Percentiles rank a stretch among this genome's conserved stretches.
Evolutionary conservation across 2,113 vertebrate genomes (phyloP).

Genomic region (Nerophis lumbriciformis): DNA sequence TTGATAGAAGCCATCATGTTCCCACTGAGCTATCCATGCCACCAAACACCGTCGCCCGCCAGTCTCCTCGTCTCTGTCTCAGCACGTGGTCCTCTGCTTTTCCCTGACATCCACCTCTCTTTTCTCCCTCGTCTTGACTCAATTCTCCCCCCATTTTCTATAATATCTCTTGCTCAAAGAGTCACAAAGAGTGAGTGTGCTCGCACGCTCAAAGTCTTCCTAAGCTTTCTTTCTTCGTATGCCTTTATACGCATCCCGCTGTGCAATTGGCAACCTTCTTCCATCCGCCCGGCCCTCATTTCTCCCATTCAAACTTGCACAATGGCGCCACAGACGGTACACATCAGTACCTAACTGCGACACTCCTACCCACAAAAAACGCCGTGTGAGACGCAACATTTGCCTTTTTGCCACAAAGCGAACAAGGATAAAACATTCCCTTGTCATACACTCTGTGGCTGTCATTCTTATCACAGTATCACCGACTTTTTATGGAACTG

Average conservation of each 20-base stretch:
- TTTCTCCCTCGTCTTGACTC: conserved; percentile 20
- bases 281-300: conserved; percentile 18
- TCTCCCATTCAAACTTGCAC: conserved; percentile 1
- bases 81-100: conserved; percentile 11
- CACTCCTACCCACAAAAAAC: background rate
- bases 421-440: conserved; percentile 6
- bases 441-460: background rate
- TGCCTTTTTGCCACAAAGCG: background rate
- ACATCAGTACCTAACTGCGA: conserved; percentile 11
- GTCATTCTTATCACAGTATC: conserved; percentile 14
- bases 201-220: background rate
- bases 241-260: conserved; percentile 12
- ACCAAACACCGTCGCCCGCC: background rate
- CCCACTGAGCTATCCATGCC: conserved; percentile 10
- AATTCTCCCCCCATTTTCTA: conserved; percentile 15
- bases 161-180: conserved; percentile 9
- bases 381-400: background rate
- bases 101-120: conserved; percentile 7
- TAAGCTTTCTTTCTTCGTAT: background rate
- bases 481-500: conserved; percentile 36
- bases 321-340: conserved; percentile 9
- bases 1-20: conserved; percentile 8
- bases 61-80: conserved; percentile 2
- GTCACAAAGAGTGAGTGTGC: conserved; percentile 9
- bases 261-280: conserved; percentile 17